Evolutionary conservation across 2,797 vertebrate species (phyloP).

Genomic region (Selene dorsalis): DNA sequence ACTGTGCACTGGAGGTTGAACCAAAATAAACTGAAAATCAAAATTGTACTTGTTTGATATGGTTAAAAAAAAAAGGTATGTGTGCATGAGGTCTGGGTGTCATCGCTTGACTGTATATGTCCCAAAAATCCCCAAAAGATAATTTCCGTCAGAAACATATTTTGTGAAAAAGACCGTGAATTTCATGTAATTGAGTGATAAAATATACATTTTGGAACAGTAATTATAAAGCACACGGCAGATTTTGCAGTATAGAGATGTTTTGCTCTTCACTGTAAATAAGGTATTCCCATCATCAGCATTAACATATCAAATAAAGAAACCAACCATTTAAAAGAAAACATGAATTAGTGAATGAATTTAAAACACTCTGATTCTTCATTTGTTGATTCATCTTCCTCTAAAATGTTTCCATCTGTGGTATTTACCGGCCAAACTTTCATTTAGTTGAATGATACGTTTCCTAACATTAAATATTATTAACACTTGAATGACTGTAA

Average conservation of each 20-base stretch:
- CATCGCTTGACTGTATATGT: background rate
- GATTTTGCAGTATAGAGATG: background rate
- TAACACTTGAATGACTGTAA: slow-evolving; percentile 63
- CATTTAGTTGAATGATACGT: slow-evolving; percentile 56
- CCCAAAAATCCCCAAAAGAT: background rate
- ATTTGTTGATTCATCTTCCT: slow-evolving; percentile 53
- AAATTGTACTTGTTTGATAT: background rate
- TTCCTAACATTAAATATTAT: slow-evolving; percentile 71
- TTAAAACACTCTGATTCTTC: slow-evolving; percentile 23
- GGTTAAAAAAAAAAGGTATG: background rate
- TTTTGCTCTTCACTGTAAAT: background rate
- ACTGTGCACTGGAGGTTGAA: background rate
- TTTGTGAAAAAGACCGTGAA: background rate
- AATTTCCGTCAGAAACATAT: background rate
- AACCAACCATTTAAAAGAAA: slow-evolving; percentile 6
- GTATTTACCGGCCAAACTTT: slow-evolving; percentile 29
- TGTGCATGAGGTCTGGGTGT: background rate
- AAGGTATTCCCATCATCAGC: slow-evolving; percentile 13
- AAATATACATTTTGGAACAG: background rate
- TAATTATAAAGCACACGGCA: background rate
- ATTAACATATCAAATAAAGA: slow-evolving; percentile 31
- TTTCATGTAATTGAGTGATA: background rate
- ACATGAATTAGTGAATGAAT: slow-evolving; percentile 31
- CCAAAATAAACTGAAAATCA: background rate
- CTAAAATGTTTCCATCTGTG: slow-evolving; percentile 39